A percentile compares a stretch with the other conserved stretches of the same genome.
Evolutionary conservation across 2,113 vertebrate genomes (phyloP).

Genomic region (Hiodon alosoides): DNA sequence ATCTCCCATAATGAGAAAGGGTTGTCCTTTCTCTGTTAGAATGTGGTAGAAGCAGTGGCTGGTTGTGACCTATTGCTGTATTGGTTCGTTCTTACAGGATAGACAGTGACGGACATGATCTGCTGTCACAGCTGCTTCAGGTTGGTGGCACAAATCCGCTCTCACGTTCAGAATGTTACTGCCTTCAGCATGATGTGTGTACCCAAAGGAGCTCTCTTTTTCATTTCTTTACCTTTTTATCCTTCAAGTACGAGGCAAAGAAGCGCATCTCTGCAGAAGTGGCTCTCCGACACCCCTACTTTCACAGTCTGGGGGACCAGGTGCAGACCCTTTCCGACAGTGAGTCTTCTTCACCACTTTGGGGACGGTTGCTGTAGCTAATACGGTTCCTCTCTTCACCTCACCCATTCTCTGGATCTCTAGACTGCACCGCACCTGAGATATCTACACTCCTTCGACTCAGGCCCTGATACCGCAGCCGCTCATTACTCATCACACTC

Average conservation of each 20-base stretch:
- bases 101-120: slow-evolving; percentile 76
- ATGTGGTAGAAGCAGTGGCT: background rate
- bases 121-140: slow-evolving; percentile 78
- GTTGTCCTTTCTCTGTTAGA: background rate
- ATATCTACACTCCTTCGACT: background rate
- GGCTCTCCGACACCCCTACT: slow-evolving; percentile 61
- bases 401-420: no score
- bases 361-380: no score
- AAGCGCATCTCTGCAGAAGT: slow-evolving; percentile 63
- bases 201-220: background rate
- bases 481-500: no score
- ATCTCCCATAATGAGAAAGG: no score
- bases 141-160: slow-evolving; percentile 48
- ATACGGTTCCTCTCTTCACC: no score
- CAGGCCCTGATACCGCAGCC: no score
- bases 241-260: slow-evolving; percentile 63
- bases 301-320: slow-evolving; percentile 60
- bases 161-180: background rate
- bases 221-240: background rate
- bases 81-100: slow-evolving; percentile 61
- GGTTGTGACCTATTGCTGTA: background rate
- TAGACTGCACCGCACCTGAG: background rate
- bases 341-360: slow-evolving; percentile 39
- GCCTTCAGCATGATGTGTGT: background rate
- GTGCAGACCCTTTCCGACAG: slow-evolving; percentile 64